Evolutionary conservation across 1,140 invertebrate genomes (phyloP), one percentile per base, ranked within the genome.

Genomic region (Drosophila varians): DNA sequence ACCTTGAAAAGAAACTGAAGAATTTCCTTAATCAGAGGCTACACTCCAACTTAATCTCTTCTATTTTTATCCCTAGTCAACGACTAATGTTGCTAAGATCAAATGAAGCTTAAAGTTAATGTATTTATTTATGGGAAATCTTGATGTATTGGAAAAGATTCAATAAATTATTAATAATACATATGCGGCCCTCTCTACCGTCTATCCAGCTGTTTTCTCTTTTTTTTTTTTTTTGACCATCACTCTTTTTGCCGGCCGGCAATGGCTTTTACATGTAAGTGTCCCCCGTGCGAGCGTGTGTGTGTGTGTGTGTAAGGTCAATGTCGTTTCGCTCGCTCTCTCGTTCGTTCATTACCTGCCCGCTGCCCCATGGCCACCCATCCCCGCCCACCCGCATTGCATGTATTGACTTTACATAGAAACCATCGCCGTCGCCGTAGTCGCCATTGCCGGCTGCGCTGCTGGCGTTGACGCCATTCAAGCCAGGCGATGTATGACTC

Each of bases 331-430:
- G 74, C 74, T 61, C 52, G 51, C 26, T 43, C 31, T 55, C 45
- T 26, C 38, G 60, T 65, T 65, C 60, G 60, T 66, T 66, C 38
- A 66, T 51, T 48, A 23, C 43, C 57, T 47, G 56, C 56, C 56
- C 34, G 26, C 21, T 38, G 9, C 25, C 25, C 21, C 19, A 47
- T 26, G 12, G 23, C 34, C 46, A 8, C 19, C 54, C 18, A 18
- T 12, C 53, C 11, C 7, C 25, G 12, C 21, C 45, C 36, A 38
- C 52, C 52, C 65, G 38, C 60, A 60, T 60, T 78, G 78, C 79
- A 83, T 83, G 74, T 83, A 84, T 83, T 79, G 77, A 71, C 46
- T 77, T 54, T 82, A 82, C 56, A 82, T 82, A 82, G 60, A 80
- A 40, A 57, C 45, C 36, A 58, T 43, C 36, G 70, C 25, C 46